phyloP scores from a whole-genome alignment of 2,113 vertebrate species.

The Puma concolor region DNA sequence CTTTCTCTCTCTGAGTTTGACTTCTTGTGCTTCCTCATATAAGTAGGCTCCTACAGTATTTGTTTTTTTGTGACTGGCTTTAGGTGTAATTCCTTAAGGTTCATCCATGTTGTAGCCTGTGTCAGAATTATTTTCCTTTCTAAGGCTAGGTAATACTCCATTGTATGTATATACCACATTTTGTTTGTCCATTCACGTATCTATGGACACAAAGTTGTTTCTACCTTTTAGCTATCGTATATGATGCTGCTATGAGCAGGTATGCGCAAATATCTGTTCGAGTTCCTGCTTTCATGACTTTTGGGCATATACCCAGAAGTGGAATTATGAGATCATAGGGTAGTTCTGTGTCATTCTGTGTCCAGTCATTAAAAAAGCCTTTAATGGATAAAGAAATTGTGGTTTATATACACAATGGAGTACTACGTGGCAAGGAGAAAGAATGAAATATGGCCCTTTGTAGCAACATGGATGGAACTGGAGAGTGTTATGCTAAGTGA shows the following conservation, averaged over 20 bases:
- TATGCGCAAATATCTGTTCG: neutral
- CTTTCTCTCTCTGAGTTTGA: neutral
- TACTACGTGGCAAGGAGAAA: too few species aligned
- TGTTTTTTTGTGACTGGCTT: neutral
- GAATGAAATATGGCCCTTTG: too few species aligned
- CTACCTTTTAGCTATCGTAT: neutral
- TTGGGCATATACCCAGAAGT: neutral
- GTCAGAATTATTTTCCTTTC: neutral
- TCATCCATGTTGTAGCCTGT: neutral
- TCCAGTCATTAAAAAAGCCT: neutral
- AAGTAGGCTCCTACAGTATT: neutral
- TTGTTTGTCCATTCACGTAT: neutral
- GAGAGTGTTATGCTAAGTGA: too few species aligned
- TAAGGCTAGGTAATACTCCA: neutral
- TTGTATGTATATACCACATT: too few species aligned
- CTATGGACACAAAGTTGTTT: neutral
- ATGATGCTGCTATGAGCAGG: neutral
- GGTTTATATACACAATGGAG: too few species aligned
- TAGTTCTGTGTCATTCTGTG: neutral
- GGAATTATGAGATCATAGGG: neutral
- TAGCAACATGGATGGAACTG: too few species aligned
- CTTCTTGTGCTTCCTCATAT: neutral
- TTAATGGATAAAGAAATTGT: too few species aligned
- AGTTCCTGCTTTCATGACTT: neutral
- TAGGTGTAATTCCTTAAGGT: neutral